Conservation (phyloP, 1,140 invertebrate species). For the Tetranychus urticae region DNA sequence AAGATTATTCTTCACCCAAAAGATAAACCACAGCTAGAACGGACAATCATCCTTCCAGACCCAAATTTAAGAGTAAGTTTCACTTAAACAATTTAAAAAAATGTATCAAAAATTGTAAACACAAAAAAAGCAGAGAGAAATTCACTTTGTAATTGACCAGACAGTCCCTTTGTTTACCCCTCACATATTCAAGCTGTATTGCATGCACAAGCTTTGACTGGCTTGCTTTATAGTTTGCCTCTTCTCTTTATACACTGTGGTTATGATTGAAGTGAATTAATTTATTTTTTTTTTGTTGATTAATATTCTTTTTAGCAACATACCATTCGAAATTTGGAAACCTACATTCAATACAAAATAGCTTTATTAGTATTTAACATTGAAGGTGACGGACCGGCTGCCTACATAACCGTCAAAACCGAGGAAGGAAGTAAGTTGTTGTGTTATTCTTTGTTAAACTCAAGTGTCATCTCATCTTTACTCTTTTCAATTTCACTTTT, state of each 20-base stretch:
- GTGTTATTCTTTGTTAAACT: neutral
- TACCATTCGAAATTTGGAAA: conserved; percentile 38
- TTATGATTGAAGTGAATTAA: neutral
- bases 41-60: conserved; percentile 11
- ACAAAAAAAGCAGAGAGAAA: no score
- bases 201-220: no score
- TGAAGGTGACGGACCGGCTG: conserved; percentile 39
- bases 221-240: neutral
- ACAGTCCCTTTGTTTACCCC: no score
- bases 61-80: conserved; percentile 10
- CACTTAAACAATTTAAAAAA: no score
- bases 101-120: no score
- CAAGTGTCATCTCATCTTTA: neutral
- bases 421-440: conserved; percentile 46
- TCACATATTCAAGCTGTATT: no score
- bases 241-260: neutral
- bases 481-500: no score
- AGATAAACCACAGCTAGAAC: conserved; percentile 18
- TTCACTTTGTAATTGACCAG: neutral
- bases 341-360: conserved; percentile 46
- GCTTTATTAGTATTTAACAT: conserved; percentile 51
- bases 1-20: conserved; percentile 21
- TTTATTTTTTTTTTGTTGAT: neutral
- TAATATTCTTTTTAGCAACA: conserved; percentile 29
- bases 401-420: conserved; percentile 45